A percentile compares a stretch with the other conserved stretches of the same genome.
Evolutionary conservation across 1,140 invertebrate genomes (phyloP).

Genomic region (Drosophila tsacasi): DNA sequence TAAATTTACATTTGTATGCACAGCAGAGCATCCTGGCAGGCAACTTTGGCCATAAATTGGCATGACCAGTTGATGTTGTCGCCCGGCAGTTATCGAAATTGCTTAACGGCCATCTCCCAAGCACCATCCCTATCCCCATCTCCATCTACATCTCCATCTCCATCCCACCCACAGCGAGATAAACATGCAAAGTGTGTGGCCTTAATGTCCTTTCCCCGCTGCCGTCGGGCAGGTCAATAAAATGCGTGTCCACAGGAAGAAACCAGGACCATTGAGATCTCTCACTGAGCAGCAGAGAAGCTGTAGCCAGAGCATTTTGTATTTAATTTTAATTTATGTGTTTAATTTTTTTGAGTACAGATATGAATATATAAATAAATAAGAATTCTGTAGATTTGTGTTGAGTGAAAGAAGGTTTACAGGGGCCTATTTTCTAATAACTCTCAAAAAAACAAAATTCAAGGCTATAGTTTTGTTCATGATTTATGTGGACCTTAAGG

Average conservation of each 20-base stretch:
- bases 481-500: background rate
- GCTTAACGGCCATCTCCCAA: constrained; percentile 39
- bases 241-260: constrained; percentile 35
- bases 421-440: background rate
- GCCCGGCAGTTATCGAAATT: constrained; percentile 69
- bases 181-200: constrained; percentile 68
- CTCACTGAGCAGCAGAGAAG: background rate
- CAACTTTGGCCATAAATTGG: constrained; percentile 62
- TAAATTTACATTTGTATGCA: constrained; percentile 77
- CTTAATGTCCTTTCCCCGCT: constrained; percentile 33
- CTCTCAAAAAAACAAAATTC: background rate
- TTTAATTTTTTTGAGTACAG: background rate
- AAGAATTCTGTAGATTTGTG: background rate
- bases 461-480: background rate
- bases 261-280: background rate
- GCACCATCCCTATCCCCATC: background rate
- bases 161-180: constrained; percentile 43
- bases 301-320: background rate
- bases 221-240: constrained; percentile 39
- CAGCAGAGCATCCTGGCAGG: constrained; percentile 12
- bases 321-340: background rate
- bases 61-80: constrained; percentile 56
- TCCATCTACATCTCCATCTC: background rate
- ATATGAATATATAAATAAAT: background rate
- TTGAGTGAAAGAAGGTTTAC: background rate